Conservation (phyloP, 2,113 vertebrate species). For the Calyptommatus sinebrachiatus region DNA sequence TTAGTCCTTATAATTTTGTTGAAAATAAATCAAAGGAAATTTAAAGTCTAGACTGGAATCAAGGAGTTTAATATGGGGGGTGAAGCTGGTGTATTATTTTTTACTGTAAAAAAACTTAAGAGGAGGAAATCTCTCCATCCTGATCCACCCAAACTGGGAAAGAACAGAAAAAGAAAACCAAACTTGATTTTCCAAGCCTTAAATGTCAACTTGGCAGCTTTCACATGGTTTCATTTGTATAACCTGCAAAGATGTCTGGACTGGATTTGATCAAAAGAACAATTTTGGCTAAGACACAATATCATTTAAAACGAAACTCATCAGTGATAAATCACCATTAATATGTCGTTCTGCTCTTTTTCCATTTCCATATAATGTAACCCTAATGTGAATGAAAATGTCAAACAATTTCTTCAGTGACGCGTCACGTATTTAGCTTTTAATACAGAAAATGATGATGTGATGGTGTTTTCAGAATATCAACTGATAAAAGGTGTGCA, state of each 20-base stretch:
- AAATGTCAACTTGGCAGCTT: background rate
- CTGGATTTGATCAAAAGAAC: background rate
- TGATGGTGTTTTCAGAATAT: background rate
- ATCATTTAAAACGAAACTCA: constrained; percentile 21
- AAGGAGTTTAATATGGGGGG: background rate
- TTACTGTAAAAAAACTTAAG: background rate
- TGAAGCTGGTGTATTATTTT: fast-evolving
- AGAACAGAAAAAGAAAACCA: background rate
- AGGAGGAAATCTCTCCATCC: constrained; percentile 25
- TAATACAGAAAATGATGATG: fast-evolving
- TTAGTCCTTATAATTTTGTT: background rate
- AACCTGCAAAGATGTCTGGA: background rate
- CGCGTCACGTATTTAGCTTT: constrained; percentile 10
- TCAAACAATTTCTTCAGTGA: background rate
- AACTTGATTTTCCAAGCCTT: constrained; percentile 22
- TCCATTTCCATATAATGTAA: constrained; percentile 4
- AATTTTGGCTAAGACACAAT: background rate
- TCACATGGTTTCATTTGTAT: background rate
- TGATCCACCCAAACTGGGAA: background rate
- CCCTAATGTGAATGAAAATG: constrained; percentile 12
- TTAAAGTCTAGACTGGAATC: background rate
- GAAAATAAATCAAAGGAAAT: background rate
- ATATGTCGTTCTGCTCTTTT: background rate
- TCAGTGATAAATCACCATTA: constrained; percentile 20
- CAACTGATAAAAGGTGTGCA: background rate